Percentiles rank a stretch among this genome's conserved stretches.
Conservation (phyloP, 2,113 vertebrate species). For the Zapornia atra region DNA sequence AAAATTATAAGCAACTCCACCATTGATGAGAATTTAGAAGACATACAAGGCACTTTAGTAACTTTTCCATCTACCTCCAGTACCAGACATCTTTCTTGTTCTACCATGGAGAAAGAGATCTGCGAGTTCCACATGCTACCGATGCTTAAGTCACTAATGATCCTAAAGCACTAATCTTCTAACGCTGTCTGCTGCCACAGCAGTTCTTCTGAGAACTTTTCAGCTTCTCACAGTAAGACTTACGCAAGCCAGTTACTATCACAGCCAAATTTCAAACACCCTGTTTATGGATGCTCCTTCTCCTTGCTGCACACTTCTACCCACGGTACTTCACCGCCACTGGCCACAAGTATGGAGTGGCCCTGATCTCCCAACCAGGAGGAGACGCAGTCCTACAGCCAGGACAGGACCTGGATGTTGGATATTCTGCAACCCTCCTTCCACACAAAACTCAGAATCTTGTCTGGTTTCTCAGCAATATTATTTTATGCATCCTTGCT, state of each 20-base stretch:
- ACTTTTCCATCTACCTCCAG: neutral
- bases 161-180: neutral
- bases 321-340: neutral
- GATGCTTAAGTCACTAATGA: neutral
- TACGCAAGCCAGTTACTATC: neutral
- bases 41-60: neutral
- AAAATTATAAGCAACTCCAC: slow-evolving; percentile 4
- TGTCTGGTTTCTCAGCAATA: neutral
- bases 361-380: neutral
- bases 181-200: neutral
- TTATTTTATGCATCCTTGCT: neutral
- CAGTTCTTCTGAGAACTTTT: neutral
- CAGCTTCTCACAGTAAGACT: neutral
- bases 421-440: neutral
- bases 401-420: neutral
- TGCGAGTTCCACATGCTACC: neutral
- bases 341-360: neutral
- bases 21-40: neutral
- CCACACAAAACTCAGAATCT: neutral
- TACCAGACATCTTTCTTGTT: neutral
- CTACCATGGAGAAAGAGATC: neutral
- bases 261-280: neutral
- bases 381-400: neutral
- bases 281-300: neutral
- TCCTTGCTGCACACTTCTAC: neutral